Base-by-base conservation (phyloP, 2,797 vertebrate species). In the Anguilla anguilla region DNA sequence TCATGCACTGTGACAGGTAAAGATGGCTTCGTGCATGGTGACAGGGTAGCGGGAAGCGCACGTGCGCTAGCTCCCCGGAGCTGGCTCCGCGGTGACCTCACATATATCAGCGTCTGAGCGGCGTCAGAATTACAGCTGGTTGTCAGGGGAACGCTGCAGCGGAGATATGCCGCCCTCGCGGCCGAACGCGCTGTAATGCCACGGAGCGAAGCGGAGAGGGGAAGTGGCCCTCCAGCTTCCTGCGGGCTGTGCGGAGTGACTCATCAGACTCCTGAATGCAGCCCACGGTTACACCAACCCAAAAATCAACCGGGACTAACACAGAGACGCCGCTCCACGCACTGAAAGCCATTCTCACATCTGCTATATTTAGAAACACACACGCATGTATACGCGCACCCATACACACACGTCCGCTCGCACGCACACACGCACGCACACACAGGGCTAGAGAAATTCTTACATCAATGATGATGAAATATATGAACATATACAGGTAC, bases 91-190 rank as follows among this genome's bases (percentile, higher is more conserved):
- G 89, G 89, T 94, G 91, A 89, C 90, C 89, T 77, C 91, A 91
- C 90, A 92, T 94, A 93, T 93, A 94, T 94, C 91, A 90, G 90
- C 90, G 88, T 89, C 89, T 93, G 91, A 93, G 93, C 94, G 92
- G 92, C 93, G 91, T 90, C 91, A 93, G 94, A 94, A 91, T 86
- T 86, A 89, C 86, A 89, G 93, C 92, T 93, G 93, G 91, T 88
- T 85, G 87, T 91, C 59, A 55, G 94, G 91, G 94, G 91, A 92
- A 92, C 92, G 88, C 91, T 43, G 72, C 90, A 87, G 86, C 90
- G 92, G 91, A 94, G 93, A 94, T 93, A 93, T 90, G 93, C 93
- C 91, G 92, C 90, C 89, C 92, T 93, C 92, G 92, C 35, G 57
- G 92, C 91, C 49, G 83, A 90, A 91, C 92, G 94, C 84, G 90